Conservation (phyloP, 2,797 vertebrate genomes). For the Phyllotis vaccarum region DNA sequence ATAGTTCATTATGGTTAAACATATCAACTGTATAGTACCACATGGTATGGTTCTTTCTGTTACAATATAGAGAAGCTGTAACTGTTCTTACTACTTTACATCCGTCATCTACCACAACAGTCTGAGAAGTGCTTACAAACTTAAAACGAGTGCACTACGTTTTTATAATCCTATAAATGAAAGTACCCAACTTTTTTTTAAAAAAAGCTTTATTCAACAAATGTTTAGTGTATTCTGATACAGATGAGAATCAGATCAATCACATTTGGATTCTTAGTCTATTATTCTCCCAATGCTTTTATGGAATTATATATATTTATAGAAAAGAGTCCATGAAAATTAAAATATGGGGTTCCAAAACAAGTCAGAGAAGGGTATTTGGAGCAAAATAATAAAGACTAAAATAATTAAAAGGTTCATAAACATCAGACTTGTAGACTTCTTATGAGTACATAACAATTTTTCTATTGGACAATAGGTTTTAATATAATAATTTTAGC, state of each 20-base stretch:
- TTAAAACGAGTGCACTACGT: neutral
- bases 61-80: neutral
- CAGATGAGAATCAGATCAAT: conserved; percentile 10
- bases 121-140: neutral
- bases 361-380: neutral
- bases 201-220: conserved; percentile 8
- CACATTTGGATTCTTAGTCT: neutral
- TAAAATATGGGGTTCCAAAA: neutral
- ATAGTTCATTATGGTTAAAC: neutral
- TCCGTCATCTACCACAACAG: neutral
- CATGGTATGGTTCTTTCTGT: neutral
- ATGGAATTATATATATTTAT: conserved; percentile 14
- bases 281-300: neutral
- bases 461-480: neutral
- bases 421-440: neutral
- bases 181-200: neutral
- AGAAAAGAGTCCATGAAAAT: neutral
- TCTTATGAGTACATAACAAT: neutral
- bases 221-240: conserved; percentile 20
- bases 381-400: neutral
- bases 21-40: neutral
- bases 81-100: neutral
- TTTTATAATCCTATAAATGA: neutral
- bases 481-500: neutral
- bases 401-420: neutral